Base-by-base conservation (phyloP, 2,797 vertebrate species). In the Clarias fuscus region DNA sequence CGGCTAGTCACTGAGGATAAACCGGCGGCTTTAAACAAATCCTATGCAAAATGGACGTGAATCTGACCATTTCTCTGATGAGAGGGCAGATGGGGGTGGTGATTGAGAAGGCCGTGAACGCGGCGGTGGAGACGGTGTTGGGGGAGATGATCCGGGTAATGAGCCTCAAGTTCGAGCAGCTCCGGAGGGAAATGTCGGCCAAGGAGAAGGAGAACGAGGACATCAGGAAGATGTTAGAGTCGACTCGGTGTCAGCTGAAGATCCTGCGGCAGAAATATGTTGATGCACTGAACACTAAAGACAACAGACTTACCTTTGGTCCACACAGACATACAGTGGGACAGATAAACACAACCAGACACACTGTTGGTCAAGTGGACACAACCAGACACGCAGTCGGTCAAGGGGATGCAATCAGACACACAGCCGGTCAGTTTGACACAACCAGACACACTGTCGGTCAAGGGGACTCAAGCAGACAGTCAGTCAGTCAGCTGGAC, bases 71-170 rank as follows among this genome's bases (percentile, higher is more conserved):
- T 82, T 94, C 95, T 0, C 91, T 96, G 53, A 95, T 96, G 61
- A 93, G 95, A 33, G 95, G 95, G 11, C 95, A 96, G 92, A 95
- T 96, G 95, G 95, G 95, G 1, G 85, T 93, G 0, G 95, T 95
- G 83, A 94, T 96, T 0, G 95, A 96, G 91, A 93, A 93, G 53
- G 95, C 96, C 0, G 96, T 96, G 82, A 95, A 95, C 76, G 93
- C 89, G 0, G 96, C 96, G 0, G 96, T 96, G 87, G 96, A 96
- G 91, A 96, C 93, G 0, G 95, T 96, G 56, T 86, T 96, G 90
- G 94, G 94, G 0, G 96, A 96, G 91, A 96, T 96, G 95, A 93
- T 95, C 14, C 94, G 92, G 77, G 94, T 96, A 67, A 94, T 96
- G 0, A 95, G 95, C 7, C 91, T 94, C 13, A 96, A 95, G 59